Evolutionary conservation across 2,113 vertebrate genomes (phyloP), one percentile per base, ranked within the genome.

Genomic region (Embiotoca jacksoni): DNA sequence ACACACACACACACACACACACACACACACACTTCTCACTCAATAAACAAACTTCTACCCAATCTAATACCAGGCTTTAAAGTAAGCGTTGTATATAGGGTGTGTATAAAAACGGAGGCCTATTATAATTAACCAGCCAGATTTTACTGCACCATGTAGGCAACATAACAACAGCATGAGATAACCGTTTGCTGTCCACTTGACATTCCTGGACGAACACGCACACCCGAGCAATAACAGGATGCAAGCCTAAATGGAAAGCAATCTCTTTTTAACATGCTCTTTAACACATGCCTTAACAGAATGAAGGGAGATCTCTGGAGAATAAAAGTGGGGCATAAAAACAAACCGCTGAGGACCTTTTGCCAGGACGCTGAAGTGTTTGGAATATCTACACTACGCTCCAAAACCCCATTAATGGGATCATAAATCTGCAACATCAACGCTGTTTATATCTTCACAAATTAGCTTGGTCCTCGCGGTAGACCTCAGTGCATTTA

Each of bases 141-240:
- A 74, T 79, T 91, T 90, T 82, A 89, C 73, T 65, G 83, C 71
- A 11, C 73, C 6, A 47, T 78, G 60, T 73, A 61, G 44, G 70
- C 83, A 90, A 80, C 92, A 92, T 92, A 92, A 89, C 90, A 92
- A 79, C 78, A 46, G 81, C 84, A 90, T 94, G 93, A 94, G 89
- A 87, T 86, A 92, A 91, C 83, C 88, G 86, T 90, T 89, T 88
- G 87, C 74, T 81, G 88, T 81, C 88, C 85, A 91, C 84, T 89
- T 83, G 85, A 90, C 89, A 91, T 92, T 89, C 91, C 70, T 88
- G 13, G 69, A 83, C 46, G 52, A 90, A 72, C 72, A 89, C 72
- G 85, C 87, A 91, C 79, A 65, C 36, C 49, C 74, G 31, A 65
- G 87, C 66, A 86, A 86, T 63, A 88, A 92, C 85, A 89, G 83